A percentile compares a stretch with the other conserved stretches of the same genome.
Evolutionary conservation across 2,888 invertebrate species (phyloP).

Genomic region (Archips crataeganus): DNA sequence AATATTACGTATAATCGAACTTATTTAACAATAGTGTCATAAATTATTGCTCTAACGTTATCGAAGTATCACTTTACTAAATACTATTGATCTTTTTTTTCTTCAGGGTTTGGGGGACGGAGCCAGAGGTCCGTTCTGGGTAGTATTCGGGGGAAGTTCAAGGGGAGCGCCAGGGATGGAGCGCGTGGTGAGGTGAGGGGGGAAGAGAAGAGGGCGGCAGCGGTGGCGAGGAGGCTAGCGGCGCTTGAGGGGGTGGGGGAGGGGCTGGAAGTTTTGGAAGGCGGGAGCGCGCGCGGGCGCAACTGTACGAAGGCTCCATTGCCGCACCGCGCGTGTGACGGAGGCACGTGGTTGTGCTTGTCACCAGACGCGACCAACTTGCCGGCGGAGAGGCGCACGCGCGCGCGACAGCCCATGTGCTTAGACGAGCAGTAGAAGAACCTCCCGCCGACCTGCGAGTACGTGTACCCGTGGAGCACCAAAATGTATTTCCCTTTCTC

Average conservation of each 20-base stretch:
- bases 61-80: conserved; percentile 30
- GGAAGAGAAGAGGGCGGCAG: conserved; percentile 61
- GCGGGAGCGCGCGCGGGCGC: conserved; percentile 59
- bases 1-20: conserved; percentile 45
- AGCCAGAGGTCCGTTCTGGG: conserved; percentile 79
- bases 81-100: conserved; percentile 64
- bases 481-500: conserved; percentile 81
- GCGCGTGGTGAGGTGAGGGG: conserved; percentile 66
- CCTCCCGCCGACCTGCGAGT: conserved; percentile 81
- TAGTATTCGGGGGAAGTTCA: conserved; percentile 74
- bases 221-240: conserved; percentile 48
- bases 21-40: conserved; percentile 39
- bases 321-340: conserved; percentile 80
- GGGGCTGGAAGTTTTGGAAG: conserved; percentile 47
- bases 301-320: conserved; percentile 80
- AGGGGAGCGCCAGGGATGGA: conserved; percentile 68
- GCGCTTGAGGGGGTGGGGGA: conserved; percentile 48
- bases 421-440: conserved; percentile 83
- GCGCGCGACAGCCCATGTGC: conserved; percentile 79
- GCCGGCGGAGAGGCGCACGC: conserved; percentile 72
- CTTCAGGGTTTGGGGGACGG: conserved; percentile 64
- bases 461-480: conserved; percentile 78
- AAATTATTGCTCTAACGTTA: conserved; percentile 42
- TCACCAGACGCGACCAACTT: conserved; percentile 76
- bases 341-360: conserved; percentile 77